These are phyloP conservation scores for Mesorhabditis sp. DNA, from an alignment of 2,888 invertebrate genomes.

Conservation along the genomic window DNA sequence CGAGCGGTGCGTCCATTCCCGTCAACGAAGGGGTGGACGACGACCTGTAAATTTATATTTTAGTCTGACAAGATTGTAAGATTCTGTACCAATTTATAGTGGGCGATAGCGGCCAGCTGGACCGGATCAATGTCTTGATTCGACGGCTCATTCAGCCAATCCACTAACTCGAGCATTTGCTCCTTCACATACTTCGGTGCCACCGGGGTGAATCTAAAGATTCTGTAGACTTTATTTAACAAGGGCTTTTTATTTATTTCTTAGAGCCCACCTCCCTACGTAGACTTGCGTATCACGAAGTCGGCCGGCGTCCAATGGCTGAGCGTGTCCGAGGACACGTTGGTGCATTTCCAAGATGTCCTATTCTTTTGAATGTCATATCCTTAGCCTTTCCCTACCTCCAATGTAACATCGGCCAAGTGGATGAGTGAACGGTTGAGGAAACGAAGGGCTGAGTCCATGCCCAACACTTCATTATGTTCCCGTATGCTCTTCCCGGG, in stretches of 20 bases:
- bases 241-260: neutral
- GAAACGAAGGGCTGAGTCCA: constrained; percentile 90
- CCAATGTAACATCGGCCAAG: neutral
- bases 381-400: constrained; percentile 60
- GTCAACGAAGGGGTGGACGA: constrained; percentile 93
- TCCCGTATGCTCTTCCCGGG: constrained; percentile 84
- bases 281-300: constrained; percentile 74
- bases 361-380: constrained; percentile 49
- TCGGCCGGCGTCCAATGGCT: constrained; percentile 83
- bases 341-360: constrained; percentile 88
- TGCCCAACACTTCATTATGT: constrained; percentile 76
- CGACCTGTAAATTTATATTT: constrained; percentile 62
- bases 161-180: constrained; percentile 82
- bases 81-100: constrained; percentile 77
- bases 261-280: neutral
- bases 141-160: constrained; percentile 83
- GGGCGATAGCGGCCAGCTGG: constrained; percentile 88
- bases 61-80: neutral
- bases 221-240: neutral
- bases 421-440: constrained; percentile 69
- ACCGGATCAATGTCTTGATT: constrained; percentile 83
- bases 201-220: constrained; percentile 78
- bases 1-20: constrained; percentile 94
- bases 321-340: constrained; percentile 87
- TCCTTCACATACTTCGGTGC: constrained; percentile 76